Percentiles rank a stretch among this genome's conserved stretches.
phyloP scores from a whole-genome alignment of 2,888 invertebrate species.

The Platycheirus rosarum region DNA sequence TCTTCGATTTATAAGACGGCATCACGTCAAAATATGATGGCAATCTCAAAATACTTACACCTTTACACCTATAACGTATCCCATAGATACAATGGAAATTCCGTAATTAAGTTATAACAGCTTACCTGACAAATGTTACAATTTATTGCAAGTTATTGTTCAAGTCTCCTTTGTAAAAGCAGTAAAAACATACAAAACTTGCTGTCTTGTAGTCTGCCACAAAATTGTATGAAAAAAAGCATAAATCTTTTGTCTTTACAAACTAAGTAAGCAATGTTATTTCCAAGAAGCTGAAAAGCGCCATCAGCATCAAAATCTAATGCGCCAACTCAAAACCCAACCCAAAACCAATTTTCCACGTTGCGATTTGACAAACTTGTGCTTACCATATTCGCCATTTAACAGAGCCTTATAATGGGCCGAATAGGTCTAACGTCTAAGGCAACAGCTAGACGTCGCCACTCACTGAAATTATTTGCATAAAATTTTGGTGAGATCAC shows the following conservation, averaged over 20 bases:
- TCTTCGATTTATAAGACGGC: no score
- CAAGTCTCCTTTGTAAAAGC: no score
- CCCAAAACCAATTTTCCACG: conserved; percentile 72
- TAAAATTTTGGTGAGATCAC: conserved; percentile 75
- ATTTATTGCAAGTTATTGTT: no score
- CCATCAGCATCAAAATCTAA: conserved; percentile 15
- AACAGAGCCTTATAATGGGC: conserved; percentile 53
- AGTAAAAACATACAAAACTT: no score
- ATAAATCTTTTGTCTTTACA: conserved; percentile 50
- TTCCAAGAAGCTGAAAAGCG: conserved; percentile 40
- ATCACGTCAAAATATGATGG: no score
- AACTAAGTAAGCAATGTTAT: conserved; percentile 53
- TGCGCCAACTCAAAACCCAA: conserved; percentile 69
- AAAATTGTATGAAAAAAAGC: background rate
- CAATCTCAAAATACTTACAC: no score
- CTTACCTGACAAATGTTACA: no score
- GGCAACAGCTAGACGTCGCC: conserved; percentile 41
- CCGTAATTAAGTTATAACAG: no score
- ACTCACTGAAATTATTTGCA: conserved; percentile 71
- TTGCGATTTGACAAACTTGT: conserved; percentile 68
- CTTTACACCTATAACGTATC: no score
- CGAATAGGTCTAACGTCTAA: conserved; percentile 22
- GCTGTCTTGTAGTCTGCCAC: conserved; percentile 36
- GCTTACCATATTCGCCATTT: conserved; percentile 66
- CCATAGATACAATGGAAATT: no score